These are phyloP conservation scores for Carlito syrichta DNA, from an alignment of 2,113 vertebrate genomes.

Conservation along the genomic window DNA sequence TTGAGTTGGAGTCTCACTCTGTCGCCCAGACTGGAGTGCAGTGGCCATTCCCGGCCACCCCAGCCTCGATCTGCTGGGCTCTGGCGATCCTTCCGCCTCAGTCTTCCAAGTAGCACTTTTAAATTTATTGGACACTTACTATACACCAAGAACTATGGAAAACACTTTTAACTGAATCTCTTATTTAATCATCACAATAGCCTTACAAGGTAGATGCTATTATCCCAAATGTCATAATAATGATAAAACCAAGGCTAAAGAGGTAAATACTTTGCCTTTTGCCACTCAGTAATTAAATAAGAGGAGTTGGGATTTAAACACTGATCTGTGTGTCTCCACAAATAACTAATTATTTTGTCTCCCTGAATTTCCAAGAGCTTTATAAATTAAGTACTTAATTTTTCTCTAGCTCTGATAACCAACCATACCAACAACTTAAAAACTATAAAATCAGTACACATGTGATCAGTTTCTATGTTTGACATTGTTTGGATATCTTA, in stretches of 20 bases:
- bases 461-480: not conserved
- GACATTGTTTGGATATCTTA: constrained; percentile 50
- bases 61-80: no score
- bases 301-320: not conserved
- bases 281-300: not conserved
- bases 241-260: not conserved
- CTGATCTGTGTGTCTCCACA: not conserved
- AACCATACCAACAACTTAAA: not conserved
- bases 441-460: not conserved
- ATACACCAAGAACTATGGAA: not conserved
- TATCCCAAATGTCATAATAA: not conserved
- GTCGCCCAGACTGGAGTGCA: no score
- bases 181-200: not conserved
- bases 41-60: no score
- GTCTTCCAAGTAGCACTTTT: no score
- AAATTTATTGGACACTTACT: not conserved
- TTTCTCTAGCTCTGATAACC: constrained; percentile 14
- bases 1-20: no score
- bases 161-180: not conserved
- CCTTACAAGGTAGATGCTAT: not conserved
- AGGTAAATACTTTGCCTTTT: not conserved
- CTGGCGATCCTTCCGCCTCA: no score
- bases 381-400: not conserved
- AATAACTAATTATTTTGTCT: not conserved
- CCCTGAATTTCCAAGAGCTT: not conserved